Base-by-base conservation (phyloP, 2,113 vertebrate species). In the Cyphomyrus discorhynchus region DNA sequence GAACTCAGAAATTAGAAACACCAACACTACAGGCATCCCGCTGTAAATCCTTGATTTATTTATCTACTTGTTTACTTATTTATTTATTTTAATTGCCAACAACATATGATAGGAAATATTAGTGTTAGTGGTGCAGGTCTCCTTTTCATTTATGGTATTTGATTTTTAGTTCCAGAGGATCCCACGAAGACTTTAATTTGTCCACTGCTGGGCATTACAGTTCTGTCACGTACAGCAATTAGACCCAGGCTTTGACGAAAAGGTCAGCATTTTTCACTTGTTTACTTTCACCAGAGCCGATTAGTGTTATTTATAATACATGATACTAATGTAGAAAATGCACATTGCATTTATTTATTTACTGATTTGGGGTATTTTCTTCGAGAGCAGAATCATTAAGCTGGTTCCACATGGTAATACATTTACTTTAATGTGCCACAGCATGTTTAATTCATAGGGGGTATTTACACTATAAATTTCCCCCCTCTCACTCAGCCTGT, bases 251-350 rank as follows among this genome's bases (percentile, higher is more conserved):
- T 45, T 89, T 85, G 52, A 89, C 21, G 24, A 89, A 87, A 90
- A 77, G 47, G 85, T 90, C 89, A 90, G 89, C 89, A 90, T 90
- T 90, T 90, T 87, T 89, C 39, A 58, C 77, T 90, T 52, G 62
- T 80, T 77, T 89, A 77, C 85, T 87, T 77, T 87, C 66, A 87
- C 17, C 15, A 84, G 53, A 66, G 82, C 89, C 58, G 89, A 90
- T 90, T 90, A 56, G 85, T 87, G 47, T 90, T 87, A 90, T 90
- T 86, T 77, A 90, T 90, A 90, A 87, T 90, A 87, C 62, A 87
- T 87, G 27, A 90, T 87, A 87, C 74, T 87, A 90, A 90, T 90
- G 84, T 21, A 66, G 58, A 87, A 87, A 90, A 53, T 84, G 86
- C 84, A 87, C 84, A 77, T 80, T 77, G 45, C 82, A 70, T 39